These are phyloP conservation scores for Pachyuromys duprasi DNA, from an alignment of 2,797 vertebrate genomes.

Conservation along the genomic window DNA sequence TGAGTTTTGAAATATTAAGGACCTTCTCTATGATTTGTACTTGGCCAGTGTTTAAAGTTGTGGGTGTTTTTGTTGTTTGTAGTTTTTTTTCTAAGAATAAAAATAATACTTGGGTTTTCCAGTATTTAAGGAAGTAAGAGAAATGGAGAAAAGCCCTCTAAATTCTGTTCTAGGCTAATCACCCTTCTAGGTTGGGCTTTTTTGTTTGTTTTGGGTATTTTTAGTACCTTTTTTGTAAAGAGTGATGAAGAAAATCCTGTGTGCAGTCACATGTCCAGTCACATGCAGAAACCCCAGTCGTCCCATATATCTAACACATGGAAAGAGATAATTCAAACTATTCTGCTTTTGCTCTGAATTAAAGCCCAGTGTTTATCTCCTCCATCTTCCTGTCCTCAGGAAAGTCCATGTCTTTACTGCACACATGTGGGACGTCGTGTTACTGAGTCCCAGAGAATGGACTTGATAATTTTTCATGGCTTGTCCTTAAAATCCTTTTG, in stretches of 20 bases:
- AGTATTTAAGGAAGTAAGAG: conserved; percentile 31
- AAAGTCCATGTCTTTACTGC: background rate
- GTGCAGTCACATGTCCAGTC: background rate
- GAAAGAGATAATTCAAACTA: background rate
- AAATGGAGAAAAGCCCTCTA: background rate
- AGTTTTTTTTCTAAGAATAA: conserved; percentile 13
- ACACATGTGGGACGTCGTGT: background rate
- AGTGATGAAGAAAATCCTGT: background rate
- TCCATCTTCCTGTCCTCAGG: background rate
- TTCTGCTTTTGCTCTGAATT: background rate
- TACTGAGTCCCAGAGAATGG: background rate
- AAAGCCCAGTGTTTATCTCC: background rate
- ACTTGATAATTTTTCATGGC: background rate
- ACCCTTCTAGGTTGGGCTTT: background rate
- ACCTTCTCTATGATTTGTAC: background rate
- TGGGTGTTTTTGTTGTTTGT: background rate
- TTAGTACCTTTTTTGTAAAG: conserved; percentile 13
- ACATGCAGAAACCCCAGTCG: background rate
- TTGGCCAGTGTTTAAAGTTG: conserved; percentile 9
- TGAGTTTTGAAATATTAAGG: background rate
- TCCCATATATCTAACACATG: background rate
- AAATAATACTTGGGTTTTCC: conserved; percentile 40
- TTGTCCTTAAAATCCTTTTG: conserved; percentile 6
- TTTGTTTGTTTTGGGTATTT: background rate
- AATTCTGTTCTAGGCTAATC: background rate